Base-by-base conservation (phyloP, 2,113 vertebrate genomes). In the Poecile atricapillus region DNA sequence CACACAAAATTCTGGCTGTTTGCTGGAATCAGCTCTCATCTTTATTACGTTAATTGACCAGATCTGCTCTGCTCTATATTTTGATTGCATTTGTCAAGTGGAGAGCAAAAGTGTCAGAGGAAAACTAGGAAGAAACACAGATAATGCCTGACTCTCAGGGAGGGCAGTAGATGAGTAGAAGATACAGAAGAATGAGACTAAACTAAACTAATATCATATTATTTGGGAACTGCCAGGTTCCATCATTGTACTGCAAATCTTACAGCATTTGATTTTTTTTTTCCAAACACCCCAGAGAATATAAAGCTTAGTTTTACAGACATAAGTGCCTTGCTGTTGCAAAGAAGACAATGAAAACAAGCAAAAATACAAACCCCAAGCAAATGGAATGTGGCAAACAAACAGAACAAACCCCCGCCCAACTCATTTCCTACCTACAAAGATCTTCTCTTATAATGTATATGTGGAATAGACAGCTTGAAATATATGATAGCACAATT, bases 151-250 rank as follows among this genome's bases (percentile, higher is more conserved):
- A 55, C 24, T 80, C 19, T 39, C 35, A 92, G 21, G 30, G 87
- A 69, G 52, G 30, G 64, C 2, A 7, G 56, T 33, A 74, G 71
- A 63, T 55, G 71, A 83, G 31, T 14, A 76, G 77, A 37, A 92
- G 35, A 83, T 63, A 59, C 25, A 65, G 63, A 90, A 52, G n/a
- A 95, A 92, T 8, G 8, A 94, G 56, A 81, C 20, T 53, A 81
- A 94, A 83, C 56, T 56, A 46, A 86, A 93, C 56, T 52, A 0
- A 92, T 88, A 93, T 96, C 41, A 59, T 81, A 52, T 46, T 60
- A 28, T 93, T 94, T 91, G 75, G 64, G 69, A 92, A 56, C 73
- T 90, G 85, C 65, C 94, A 92, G 23, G 23, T 92, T 86, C 86
- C 76, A 92, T 94, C 73, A 47, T 37, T 67, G 52, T 47, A 67